Base-by-base conservation (phyloP, 2,797 vertebrate genomes). In the Corythornis leucogaster region DNA sequence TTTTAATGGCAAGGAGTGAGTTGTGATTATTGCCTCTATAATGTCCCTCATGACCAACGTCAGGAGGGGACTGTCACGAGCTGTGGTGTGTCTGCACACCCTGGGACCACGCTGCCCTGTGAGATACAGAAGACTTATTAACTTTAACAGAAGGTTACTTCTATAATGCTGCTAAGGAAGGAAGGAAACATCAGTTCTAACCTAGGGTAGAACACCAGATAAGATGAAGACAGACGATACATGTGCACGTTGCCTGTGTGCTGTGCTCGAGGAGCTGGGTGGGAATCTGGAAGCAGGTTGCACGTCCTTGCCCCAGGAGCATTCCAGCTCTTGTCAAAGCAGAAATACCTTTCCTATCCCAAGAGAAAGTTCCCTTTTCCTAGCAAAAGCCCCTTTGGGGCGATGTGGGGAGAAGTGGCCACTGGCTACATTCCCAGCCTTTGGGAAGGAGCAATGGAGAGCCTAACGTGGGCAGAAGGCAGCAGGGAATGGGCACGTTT, bases 21-120 rank as follows among this genome's bases (percentile, higher is more conserved):
- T 31, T 74, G 24, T 40, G 59, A 70, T 92, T 81, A 93, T 92
- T 94, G 90, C 90, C 94, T 90, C 57, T 82, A 7, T 57, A 46
- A 55, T 3, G 17, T 76, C 88, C 79, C 90, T 87, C 76, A 54
- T 8, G 83, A 75, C 33, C 69, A 75, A 54, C 0, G 1, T 48
- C 75, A 85, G 0, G 1, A 28, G n/a, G 31, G 6, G 58, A 66
- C 88, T 61, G 59, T 25, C 73, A 80, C 6, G 58, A 80, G 73
- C 86, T 85, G 85, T 15, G 71, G 66, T 55, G 62, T 11, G 35
- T 55, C 73, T 63, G 80, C 69, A 63, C 57, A 48, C 69, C 69
- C 79, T 38, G 73, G 73, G 86, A 82, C 76, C 79, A 45, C 5
- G 22, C 92, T 90, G 84, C 84, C 90, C 81, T 38, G 30, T 66